A percentile compares a stretch with the other conserved stretches of the same genome.
These are phyloP conservation scores for Acyrthosiphon pisum DNA, from an alignment of 1,140 invertebrate genomes.

Conservation along the genomic window DNA sequence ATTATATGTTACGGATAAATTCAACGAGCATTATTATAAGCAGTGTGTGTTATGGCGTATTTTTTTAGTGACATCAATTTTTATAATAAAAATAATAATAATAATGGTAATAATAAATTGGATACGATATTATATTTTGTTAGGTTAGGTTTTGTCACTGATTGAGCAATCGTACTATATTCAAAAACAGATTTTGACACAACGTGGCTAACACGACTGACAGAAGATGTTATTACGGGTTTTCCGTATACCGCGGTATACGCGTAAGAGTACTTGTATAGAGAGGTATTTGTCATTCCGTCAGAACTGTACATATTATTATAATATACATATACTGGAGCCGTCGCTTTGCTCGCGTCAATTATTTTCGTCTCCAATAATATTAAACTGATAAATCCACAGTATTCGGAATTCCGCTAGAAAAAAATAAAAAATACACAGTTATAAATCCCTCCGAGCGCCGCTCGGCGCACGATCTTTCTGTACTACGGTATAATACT, in stretches of 20 bases:
- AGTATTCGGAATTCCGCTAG: not conserved
- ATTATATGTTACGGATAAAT: not conserved
- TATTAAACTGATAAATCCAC: constrained; percentile 16
- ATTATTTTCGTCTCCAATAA: constrained; percentile 18
- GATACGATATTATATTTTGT: not conserved
- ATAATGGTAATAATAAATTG: not conserved
- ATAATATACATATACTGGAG: not conserved
- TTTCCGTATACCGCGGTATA: not conserved
- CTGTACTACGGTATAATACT: not conserved
- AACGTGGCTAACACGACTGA: not conserved
- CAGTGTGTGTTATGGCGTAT: not conserved
- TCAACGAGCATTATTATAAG: not conserved
- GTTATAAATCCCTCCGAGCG: not conserved
- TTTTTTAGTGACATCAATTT: not conserved
- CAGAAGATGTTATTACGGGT: not conserved
- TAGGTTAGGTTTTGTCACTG: too few species aligned
- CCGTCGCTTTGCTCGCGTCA: not conserved
- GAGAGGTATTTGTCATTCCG: constrained; percentile 16
- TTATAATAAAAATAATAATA: not conserved
- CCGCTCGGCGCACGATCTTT: not conserved
- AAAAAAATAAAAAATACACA: not conserved
- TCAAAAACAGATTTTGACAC: not conserved
- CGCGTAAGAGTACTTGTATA: not conserved
- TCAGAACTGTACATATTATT: not conserved
- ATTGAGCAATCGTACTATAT: not conserved